Base-by-base conservation (phyloP, 2,888 invertebrate genomes). In the Beris chalybata region DNA sequence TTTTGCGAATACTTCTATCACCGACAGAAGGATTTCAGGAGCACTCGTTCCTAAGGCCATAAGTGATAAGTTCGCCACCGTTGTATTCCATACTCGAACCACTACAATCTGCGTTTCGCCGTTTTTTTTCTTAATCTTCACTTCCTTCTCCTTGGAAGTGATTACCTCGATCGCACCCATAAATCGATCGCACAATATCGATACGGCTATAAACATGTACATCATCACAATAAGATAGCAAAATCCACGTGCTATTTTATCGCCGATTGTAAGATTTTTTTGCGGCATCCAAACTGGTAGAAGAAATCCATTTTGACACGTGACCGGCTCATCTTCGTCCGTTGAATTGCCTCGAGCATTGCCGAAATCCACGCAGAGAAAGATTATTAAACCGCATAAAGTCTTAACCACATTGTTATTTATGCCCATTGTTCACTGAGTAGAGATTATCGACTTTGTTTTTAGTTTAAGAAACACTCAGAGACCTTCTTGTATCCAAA, bases 81-180 rank as follows among this genome's bases (percentile, higher is more conserved):
- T 96, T 79, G 96, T 96, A 81, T 97, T 97, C 96, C 96, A 97
- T 69, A 97, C 91, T 70, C 95, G 85, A 32, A 97, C 95, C 67
- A 89, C 90, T 30, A 96, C 84, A 73, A 91, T 91, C 74, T 93
- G 91, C 5, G 86, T 86, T 69, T 93, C 92, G 71, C 92, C 91
- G 74, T 91, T 91, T 70, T 90, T 88, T 71, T 91, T 89, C 76
- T 92, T 90, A 71, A 97, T 90, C 74, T 89, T 88, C 76, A 97
- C 89, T 81, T 95, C 93, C 74, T 92, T 91, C 79, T 97, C 96
- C 79, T 95, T 89, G 0, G 95, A 95, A 32, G 96, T 97, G 78
- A 97, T 97, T 71, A 94, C 95, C 84, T 97, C 97, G 77, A 97
- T 97, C 73, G 95, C 91, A 31, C 94, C 93, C 97, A 97, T 97